Base-by-base conservation (phyloP, 2,797 vertebrate genomes). In the Trachurus trachurus region DNA sequence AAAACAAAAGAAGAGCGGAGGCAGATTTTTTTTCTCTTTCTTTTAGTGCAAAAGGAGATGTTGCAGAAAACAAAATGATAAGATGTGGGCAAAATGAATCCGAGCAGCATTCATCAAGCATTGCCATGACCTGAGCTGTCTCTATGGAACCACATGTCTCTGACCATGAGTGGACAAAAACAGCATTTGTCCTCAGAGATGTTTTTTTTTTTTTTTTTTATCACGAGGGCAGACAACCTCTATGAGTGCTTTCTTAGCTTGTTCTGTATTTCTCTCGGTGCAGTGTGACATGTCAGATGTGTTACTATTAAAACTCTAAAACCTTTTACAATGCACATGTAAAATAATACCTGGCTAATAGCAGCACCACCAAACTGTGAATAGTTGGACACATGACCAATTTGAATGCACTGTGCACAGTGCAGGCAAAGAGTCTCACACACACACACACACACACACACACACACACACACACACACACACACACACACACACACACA, bases 91-190 rank as follows among this genome's bases (percentile, higher is more conserved):
- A 80, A 80, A 81, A 84, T 90, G 65, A 67, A 73, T 74, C 31
- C 83, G 65, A 52, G 57, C 71, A 81, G 75, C 67, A 76, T 85
- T 86, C 89, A 89, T 89, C 80, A 87, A 65, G 56, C 6, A 40
- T 54, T 70, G 39, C 44, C 59, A 63, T 73, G 47, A 74, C 50
- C 59, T 79, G 77, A 37, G 65, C n/a, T 37, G 8, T 31, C 21
- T 66, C 52, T 16, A 42, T 52, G 29, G 71, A 44, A 47, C 53
- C 0, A 56, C 29, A 12, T n/a, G 5, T 66, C 31, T 39, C 19
- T 57, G 13, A 29, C 21, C 19, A 44, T n/a, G 37, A 47, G 15
- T 21, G 5, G 40, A 70, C 44, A 66, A 13, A 37, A 49, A 58
- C 21, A 64, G 26, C 56, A 67, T 76, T 66, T 60, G 34, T 83